phyloP scores from a whole-genome alignment of 1,140 invertebrate genomes.

The Drosophila sechellia region DNA sequence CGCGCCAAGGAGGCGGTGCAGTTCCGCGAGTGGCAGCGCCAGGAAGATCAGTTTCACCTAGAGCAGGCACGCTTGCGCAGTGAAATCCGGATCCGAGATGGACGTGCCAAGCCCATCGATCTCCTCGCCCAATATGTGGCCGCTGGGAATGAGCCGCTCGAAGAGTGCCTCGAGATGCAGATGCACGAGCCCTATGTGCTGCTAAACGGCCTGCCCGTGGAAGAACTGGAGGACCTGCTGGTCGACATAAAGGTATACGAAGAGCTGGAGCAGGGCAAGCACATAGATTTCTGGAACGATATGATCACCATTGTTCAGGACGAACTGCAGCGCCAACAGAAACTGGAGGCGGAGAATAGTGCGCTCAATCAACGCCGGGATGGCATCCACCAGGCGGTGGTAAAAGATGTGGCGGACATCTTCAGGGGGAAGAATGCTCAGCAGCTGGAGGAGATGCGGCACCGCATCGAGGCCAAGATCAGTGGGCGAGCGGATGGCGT shows the following conservation, averaged over 20 bases:
- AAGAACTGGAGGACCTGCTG: slow-evolving; percentile 98
- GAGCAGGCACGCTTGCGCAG: slow-evolving; percentile 95
- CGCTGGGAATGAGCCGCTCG: slow-evolving; percentile 91
- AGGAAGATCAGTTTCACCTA: slow-evolving; percentile 97
- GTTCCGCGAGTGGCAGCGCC: slow-evolving; percentile 96
- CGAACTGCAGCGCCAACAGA: slow-evolving; percentile 94
- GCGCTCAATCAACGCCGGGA: slow-evolving; percentile 89
- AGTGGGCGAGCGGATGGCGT: slow-evolving; percentile 93
- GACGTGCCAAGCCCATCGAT: slow-evolving; percentile 99
- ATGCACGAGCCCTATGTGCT: slow-evolving; percentile 99
- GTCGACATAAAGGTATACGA: slow-evolving; percentile 98
- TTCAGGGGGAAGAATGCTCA: slow-evolving; percentile 97
- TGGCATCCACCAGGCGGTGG: slow-evolving; percentile 97
- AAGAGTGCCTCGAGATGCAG: slow-evolving; percentile 98
- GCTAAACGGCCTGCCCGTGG: slow-evolving; percentile 94
- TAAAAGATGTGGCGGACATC: slow-evolving; percentile 92
- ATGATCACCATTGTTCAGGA: slow-evolving; percentile 98
- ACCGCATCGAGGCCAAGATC: slow-evolving; percentile 96
- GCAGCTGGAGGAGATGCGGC: slow-evolving; percentile 93
- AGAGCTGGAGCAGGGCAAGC: slow-evolving; percentile 93
- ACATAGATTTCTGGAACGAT: slow-evolving; percentile 98
- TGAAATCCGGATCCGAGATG: slow-evolving; percentile 97
- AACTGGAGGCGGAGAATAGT: slow-evolving; percentile 88
- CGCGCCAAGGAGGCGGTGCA: slow-evolving; percentile 97
- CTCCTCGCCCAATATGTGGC: slow-evolving; percentile 98